Percentiles rank a stretch among this genome's conserved stretches.
These are phyloP conservation scores for Drosophila diplacantha DNA, from an alignment of 2,888 invertebrate species.

Conservation along the genomic window DNA sequence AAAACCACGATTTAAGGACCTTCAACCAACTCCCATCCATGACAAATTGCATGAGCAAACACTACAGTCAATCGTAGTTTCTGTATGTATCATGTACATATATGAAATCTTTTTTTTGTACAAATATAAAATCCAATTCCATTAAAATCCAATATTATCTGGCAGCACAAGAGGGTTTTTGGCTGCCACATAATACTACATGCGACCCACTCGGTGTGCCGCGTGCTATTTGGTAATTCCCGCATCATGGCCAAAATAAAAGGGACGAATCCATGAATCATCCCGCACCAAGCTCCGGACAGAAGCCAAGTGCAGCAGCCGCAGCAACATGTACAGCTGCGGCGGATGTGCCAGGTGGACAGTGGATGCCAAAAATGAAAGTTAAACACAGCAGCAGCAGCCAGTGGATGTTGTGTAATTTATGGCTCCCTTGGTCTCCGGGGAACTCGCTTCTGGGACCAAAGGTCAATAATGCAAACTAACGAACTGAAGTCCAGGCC, in stretches of 20 bases:
- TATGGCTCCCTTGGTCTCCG: slow-evolving; percentile 39
- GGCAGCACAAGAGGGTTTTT: slow-evolving; percentile 1
- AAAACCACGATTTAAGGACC: background rate
- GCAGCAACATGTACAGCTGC: slow-evolving; percentile 7
- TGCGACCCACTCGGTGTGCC: slow-evolving; percentile 1
- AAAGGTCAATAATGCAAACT: slow-evolving; percentile 28
- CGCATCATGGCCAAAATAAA: slow-evolving; percentile 31
- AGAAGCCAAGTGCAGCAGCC: slow-evolving; percentile 14
- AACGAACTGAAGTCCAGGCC: slow-evolving; percentile 8
- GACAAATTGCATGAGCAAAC: background rate
- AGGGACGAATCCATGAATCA: slow-evolving; percentile 17
- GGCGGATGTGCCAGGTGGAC: slow-evolving; percentile 26
- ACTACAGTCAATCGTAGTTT: background rate
- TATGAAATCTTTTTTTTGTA: background rate
- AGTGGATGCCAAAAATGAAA: slow-evolving; percentile 26
- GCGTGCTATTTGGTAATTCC: slow-evolving; percentile 22
- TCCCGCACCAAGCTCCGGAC: background rate
- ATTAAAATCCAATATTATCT: slow-evolving; percentile 23
- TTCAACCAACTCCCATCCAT: background rate
- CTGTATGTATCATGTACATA: background rate
- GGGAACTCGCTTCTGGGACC: slow-evolving; percentile 17
- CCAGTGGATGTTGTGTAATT: slow-evolving; percentile 37
- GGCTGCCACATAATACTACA: slow-evolving; percentile 1
- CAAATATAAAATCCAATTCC: slow-evolving; percentile 17
- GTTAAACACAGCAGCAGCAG: slow-evolving; percentile 29